Evolutionary conservation across 2,797 vertebrate species (phyloP).

Genomic region (Enteromius thamalakanensis): DNA sequence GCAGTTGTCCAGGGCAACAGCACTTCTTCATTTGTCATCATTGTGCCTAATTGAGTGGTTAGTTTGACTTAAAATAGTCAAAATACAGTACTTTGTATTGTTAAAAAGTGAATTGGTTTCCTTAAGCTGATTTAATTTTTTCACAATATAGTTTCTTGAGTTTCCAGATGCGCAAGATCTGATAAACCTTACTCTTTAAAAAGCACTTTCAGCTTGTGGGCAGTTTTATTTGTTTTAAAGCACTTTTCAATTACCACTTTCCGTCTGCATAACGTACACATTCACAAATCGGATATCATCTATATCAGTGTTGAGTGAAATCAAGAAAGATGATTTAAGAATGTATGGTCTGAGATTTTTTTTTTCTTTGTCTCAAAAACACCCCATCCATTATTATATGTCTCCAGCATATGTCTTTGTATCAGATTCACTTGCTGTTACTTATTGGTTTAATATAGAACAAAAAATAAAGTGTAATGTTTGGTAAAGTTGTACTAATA

Average conservation of each 20-base stretch:
- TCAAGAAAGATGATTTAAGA: constrained; percentile 23
- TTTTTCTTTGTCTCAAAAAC: constrained; percentile 9
- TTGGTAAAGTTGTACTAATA: constrained; percentile 51
- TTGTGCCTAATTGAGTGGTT: neutral
- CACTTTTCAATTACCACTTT: constrained; percentile 23
- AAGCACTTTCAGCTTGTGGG: constrained; percentile 14
- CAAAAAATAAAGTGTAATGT: constrained; percentile 46
- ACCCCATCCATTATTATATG: neutral
- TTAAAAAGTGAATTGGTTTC: neutral
- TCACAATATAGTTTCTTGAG: constrained; percentile 41
- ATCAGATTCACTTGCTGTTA: constrained; percentile 24
- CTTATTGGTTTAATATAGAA: constrained; percentile 41
- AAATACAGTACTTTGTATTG: neutral
- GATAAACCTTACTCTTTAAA: constrained; percentile 17
- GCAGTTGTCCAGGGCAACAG: neutral
- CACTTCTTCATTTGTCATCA: neutral
- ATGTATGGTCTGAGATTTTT: constrained; percentile 15
- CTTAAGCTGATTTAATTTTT: neutral
- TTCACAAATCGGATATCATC: neutral
- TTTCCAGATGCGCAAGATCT: constrained; percentile 34
- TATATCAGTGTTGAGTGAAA: constrained; percentile 24
- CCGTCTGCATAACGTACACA: neutral
- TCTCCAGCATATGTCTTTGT: neutral
- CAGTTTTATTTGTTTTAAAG: constrained; percentile 6
- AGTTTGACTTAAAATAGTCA: neutral